phyloP scores from a whole-genome alignment of 2,888 invertebrate species.

The Thymelicus lineola region DNA sequence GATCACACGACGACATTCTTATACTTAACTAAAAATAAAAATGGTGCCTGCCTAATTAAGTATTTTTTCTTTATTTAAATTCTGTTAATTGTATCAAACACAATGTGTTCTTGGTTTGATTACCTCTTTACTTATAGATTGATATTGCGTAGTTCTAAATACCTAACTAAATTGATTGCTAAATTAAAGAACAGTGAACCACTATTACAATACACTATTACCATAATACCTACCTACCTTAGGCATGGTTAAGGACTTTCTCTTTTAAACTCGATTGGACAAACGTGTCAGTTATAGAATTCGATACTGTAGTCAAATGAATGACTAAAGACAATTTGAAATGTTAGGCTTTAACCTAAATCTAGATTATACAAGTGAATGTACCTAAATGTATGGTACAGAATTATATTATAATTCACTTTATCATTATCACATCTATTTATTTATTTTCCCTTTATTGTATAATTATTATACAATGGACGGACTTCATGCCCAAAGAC shows the following conservation, averaged over 20 bases:
- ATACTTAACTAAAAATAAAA: too few species aligned
- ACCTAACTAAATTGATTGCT: not conserved
- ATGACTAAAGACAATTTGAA: not conserved
- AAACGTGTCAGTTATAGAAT: slow-evolving; percentile 11
- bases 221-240: not conserved
- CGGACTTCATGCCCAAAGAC: too few species aligned
- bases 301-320: slow-evolving; percentile 7
- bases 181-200: slow-evolving; percentile 9
- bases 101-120: not conserved
- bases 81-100: too few species aligned
- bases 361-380: not conserved
- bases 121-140: not conserved
- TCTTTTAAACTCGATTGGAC: slow-evolving; percentile 24
- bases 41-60: too few species aligned
- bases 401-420: too few species aligned
- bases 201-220: slow-evolving; percentile 6
- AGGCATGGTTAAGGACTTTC: slow-evolving; percentile 15
- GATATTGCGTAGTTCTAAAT: too few species aligned
- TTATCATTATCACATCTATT: too few species aligned
- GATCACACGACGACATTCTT: too few species aligned
- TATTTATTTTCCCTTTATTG: too few species aligned
- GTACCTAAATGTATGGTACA: too few species aligned
- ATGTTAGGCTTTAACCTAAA: not conserved
- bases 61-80: too few species aligned
- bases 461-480: too few species aligned